Base-by-base conservation (phyloP, 2,888 invertebrate species). In the Homarus gammarus region DNA sequence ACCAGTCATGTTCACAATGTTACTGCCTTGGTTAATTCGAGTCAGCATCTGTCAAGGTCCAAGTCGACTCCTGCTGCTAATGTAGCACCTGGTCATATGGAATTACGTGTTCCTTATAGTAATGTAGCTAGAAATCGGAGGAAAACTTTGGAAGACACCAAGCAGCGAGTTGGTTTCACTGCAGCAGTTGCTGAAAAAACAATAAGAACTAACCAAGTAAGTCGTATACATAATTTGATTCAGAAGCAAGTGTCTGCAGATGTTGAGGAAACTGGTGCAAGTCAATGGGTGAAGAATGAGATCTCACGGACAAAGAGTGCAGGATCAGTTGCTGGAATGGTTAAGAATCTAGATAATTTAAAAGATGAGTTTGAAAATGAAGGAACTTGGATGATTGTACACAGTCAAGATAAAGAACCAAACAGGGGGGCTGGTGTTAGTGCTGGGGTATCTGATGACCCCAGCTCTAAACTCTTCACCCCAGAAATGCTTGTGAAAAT, bases 401-500 rank as follows among this genome's bases (percentile, higher is more conserved):
- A 68, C 3, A 6, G 2, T n/a, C 40, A 70, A 27, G 3, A 70
- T 18, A 27, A 27, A 64, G 33, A 68, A 18, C 15, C 6, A 6
- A 31, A 18, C 15, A 70, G 40, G 18, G 27, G 40, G 27, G 22
- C 12, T 12, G 44, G 56, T 49, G 44, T 27, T 12, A 22, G 33
- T 38, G 22, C 27, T 27, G 77, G 73, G 22, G 40, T 89, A n/a
- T 36, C 73, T 15, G 91, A 93, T 90, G 94, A 94, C 91, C 94
- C 94, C 5, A 94, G 94, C 87, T 92, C 93, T 36, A 92, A 93
- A 36, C 92, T 94, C 5, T 94, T 94, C 92, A 94, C 94, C 27
- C 93, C 93, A n/a, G 93, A 93, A 70, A 93, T 94, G 92, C 93
- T 93, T 0, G 93, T 94, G 5, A 94, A 94, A 90, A 94, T 94